These are phyloP conservation scores for Fringilla coelebs DNA, from an alignment of 2,797 vertebrate genomes.

Conservation along the genomic window DNA sequence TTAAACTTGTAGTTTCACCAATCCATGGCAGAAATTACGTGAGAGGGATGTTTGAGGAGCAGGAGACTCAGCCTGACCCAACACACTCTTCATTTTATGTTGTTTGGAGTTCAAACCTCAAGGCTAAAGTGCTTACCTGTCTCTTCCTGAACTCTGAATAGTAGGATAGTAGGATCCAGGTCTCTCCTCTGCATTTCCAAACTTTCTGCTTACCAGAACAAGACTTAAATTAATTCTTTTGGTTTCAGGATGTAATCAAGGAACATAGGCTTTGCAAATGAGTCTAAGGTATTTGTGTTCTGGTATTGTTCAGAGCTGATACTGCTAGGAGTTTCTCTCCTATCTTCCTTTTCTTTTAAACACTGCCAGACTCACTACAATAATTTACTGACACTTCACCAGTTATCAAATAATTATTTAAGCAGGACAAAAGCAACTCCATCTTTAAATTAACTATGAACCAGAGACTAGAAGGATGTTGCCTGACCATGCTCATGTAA, in stretches of 20 bases:
- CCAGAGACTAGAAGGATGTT: background rate
- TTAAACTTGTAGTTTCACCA: background rate
- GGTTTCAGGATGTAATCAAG: background rate
- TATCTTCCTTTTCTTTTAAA: background rate
- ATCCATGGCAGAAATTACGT: background rate
- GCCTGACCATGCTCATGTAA: background rate
- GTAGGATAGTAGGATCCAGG: background rate
- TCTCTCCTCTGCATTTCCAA: background rate
- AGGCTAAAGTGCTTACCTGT: background rate
- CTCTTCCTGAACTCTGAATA: background rate
- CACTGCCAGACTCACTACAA: background rate
- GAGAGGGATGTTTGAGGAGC: background rate
- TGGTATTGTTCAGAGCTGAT: background rate
- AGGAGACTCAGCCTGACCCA: background rate
- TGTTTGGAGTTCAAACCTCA: background rate
- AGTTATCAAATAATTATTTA: background rate
- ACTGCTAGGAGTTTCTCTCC: background rate
- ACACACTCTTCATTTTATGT: background rate
- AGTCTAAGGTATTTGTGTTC: background rate
- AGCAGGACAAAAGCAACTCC: background rate
- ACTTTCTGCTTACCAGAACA: background rate
- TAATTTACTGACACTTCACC: background rate
- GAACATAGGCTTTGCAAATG: background rate
- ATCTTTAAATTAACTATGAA: background rate
- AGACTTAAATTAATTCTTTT: background rate